A percentile compares a stretch with the other conserved stretches of the same genome.
Evolutionary conservation across 2,113 vertebrate genomes (phyloP).

Genomic region (Rallus limicola): DNA sequence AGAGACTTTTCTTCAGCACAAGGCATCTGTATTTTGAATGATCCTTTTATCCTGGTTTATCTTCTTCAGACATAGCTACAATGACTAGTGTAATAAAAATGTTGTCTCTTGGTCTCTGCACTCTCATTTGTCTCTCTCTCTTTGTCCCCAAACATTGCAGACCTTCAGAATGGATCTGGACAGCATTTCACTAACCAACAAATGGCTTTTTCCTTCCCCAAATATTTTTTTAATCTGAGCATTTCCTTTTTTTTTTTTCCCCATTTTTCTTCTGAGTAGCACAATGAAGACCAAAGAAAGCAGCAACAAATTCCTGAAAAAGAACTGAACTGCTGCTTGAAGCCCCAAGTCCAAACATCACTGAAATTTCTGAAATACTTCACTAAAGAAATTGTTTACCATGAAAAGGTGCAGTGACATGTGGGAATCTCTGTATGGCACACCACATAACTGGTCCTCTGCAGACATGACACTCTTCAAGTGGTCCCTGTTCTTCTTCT

Average conservation of each 20-base stretch:
- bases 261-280: neutral
- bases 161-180: neutral
- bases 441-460: neutral
- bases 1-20: neutral
- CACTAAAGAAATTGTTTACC: neutral
- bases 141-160: neutral
- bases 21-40: neutral
- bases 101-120: neutral
- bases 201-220: neutral
- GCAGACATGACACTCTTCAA: neutral
- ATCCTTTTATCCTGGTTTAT: neutral
- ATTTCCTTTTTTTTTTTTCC: neutral
- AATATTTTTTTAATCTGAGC: neutral
- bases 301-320: neutral
- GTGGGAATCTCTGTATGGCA: neutral
- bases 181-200: neutral
- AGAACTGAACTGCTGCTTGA: neutral
- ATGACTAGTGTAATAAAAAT: neutral
- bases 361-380: neutral
- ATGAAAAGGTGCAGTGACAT: neutral
- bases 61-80: neutral
- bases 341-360: neutral
- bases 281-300: neutral
- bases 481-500: neutral
- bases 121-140: neutral